Evolutionary conservation across 2,888 invertebrate species (phyloP), one percentile per base, ranked within the genome.

Genomic region (Dendrolimus pini): DNA sequence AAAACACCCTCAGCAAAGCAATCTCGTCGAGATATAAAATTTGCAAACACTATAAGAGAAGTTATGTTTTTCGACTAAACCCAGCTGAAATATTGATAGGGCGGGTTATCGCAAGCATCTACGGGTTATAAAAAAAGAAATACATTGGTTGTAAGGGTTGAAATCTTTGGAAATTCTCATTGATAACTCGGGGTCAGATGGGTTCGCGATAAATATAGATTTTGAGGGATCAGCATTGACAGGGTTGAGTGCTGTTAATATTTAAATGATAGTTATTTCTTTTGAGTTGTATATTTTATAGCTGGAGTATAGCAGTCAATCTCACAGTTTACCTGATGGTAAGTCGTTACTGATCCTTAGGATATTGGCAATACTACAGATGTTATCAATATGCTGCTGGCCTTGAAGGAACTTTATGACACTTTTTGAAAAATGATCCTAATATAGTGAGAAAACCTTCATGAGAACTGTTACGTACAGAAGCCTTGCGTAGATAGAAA

Each of bases 61-160:
- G 74, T 75, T 74, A 75, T 73, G 74, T 69, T 70, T 72, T 70
- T 64, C 66, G 60, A 63, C 65, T 69, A 60, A 69, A 69, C 74
- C 75, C 70, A 67, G 59, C 67, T 75, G 64, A 75, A 73, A 72
- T 74, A 77, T 75, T 74, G 74, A 74, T 71, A 68, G 62, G 62
- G 67, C 64, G 65, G 57, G 60, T 66, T 67, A 47, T 47, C 9
- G 8, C 47, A 47, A 47, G 12, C 30, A 30, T 30, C 47, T 47
- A 47, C 47, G 47, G 47, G 47, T 47, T 47, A 12, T 47, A 47
- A 47, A 30, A 30, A 30, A 30, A 30, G 30, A 30, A 47, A 47
- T 47, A 47, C 47, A 47, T 12, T 12, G 47, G 12, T 30, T 30
- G 30, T 47, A 47, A 47, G 47, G 47, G 47, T 47, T 47, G 47